Conservation (phyloP, 92 coral and sea anemone species). For the Zoanthus gigantus region DNA sequence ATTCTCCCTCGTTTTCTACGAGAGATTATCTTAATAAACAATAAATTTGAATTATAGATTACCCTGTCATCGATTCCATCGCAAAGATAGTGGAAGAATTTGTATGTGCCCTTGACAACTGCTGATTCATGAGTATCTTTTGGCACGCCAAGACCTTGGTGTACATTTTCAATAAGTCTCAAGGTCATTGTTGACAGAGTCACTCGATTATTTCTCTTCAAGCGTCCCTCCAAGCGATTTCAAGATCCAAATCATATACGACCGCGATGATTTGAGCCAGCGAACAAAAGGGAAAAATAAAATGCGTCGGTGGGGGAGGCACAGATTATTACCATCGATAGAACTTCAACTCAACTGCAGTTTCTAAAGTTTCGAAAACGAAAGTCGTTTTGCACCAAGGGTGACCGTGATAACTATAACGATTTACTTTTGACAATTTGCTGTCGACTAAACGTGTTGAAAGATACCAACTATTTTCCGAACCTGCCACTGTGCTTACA, state of each 20-base stretch:
- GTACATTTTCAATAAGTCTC: conserved; percentile 55
- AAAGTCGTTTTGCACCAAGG: not conserved
- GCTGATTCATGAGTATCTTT: conserved; percentile 53
- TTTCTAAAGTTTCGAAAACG: not conserved
- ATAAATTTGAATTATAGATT: not conserved
- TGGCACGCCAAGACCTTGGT: conserved; percentile 69
- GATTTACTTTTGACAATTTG: too few species aligned
- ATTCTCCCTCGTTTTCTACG: too few species aligned
- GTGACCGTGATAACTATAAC: not conserved
- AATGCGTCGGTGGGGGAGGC: conserved; percentile 9
- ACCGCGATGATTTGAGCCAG: conserved; percentile 14
- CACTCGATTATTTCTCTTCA: not conserved
- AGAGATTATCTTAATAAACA: too few species aligned
- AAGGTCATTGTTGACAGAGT: not conserved
- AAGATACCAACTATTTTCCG: not conserved
- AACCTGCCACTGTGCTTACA: not conserved
- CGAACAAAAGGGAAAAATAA: not conserved
- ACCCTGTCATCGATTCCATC: conserved; percentile 93
- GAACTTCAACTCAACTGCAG: too few species aligned
- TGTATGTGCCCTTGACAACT: conserved; percentile 81
- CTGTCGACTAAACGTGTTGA: too few species aligned
- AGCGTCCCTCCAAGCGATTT: too few species aligned
- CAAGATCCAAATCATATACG: not conserved
- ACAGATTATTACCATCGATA: not conserved
- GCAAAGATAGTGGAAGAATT: conserved; percentile 84